Percentiles rank a stretch among this genome's conserved stretches.
Conservation (phyloP, 2,797 vertebrate species). For the Rhynchonycteris naso region DNA sequence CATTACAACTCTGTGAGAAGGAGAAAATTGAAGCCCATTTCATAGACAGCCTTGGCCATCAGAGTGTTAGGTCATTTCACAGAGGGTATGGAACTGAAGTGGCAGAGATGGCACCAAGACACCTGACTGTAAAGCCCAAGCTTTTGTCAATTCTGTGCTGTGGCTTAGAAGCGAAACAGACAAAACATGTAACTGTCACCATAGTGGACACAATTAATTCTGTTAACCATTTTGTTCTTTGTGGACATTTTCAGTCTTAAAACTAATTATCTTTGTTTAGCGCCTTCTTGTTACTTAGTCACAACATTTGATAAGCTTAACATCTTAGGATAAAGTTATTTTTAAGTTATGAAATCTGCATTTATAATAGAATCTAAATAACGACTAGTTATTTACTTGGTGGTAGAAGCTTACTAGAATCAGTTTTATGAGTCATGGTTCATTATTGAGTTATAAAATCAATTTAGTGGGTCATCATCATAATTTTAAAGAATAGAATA, state of each 20-base stretch:
- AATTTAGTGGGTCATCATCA: not conserved
- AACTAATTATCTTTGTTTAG: constrained; percentile 29
- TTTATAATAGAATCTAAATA: constrained; percentile 46
- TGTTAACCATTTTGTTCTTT: not conserved
- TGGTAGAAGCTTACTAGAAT: constrained; percentile 46
- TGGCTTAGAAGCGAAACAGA: not conserved
- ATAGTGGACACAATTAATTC: not conserved
- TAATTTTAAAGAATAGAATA: not conserved
- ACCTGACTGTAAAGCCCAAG: not conserved
- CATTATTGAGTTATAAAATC: constrained; percentile 47
- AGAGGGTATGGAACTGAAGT: not conserved
- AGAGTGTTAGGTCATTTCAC: accelerated
- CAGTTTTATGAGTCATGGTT: constrained; percentile 27
- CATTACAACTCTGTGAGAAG: not conserved
- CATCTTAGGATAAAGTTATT: constrained; percentile 20
- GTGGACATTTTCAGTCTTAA: not conserved
- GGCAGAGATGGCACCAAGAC: not conserved
- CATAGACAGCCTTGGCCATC: not conserved
- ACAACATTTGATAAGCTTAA: constrained; percentile 52
- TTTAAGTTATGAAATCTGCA: constrained; percentile 43
- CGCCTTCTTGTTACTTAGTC: constrained; percentile 25
- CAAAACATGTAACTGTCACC: not conserved
- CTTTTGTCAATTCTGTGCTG: not conserved
- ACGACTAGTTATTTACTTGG: constrained; percentile 2
- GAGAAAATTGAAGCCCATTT: not conserved